Base-by-base conservation (phyloP, 2,797 vertebrate species). In the Neosilurus hyrtlii region DNA sequence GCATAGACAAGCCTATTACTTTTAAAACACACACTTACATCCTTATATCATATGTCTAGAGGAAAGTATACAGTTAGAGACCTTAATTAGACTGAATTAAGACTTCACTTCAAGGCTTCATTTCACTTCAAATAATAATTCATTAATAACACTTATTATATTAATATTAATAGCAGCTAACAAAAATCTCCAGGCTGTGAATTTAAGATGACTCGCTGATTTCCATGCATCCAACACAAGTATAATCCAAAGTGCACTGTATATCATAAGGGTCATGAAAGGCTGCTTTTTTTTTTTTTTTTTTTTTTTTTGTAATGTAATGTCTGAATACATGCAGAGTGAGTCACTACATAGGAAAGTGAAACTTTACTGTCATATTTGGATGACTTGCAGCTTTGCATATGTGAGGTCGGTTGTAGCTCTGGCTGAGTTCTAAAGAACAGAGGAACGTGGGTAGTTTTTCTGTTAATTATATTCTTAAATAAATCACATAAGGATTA, bases 321-420 rank as follows among this genome's bases (percentile, higher is more conserved):
- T 71, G 12, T 24, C 11, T 30, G 30, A 30, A 24, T n/a, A 63
- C 52, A 73, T 74, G 11, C 16, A 35, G 2, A 11, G 16, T 56
- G 52, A 75, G 54, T 56, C 71, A 14, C 49, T 43, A 43, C 14
- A 78, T 9, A 51, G 59, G 59, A 63, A 78, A 78, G 59, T 26
- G 59, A 78, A 78, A 78, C 59, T 62, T 24, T 15, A 8, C 35
- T 49, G 22, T 63, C n/a, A 78, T 56, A 37, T 1, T 59, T 18
- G 20, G 35, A 16, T 16, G 74, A 62, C 57, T 77, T 62, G 22
- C 20, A n/a, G 57, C 43, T 78, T 78, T 78, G 59, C 75, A 63
- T 78, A 78, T 12, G 4, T 6, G 16, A 51, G n/a, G 14, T 75
- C 18, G 6, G 2, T 22, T 22, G 26, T 75, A 18, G 24, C 24